Base-by-base conservation (phyloP, 1,140 invertebrate genomes). In the Drosophila mojavensis region DNA sequence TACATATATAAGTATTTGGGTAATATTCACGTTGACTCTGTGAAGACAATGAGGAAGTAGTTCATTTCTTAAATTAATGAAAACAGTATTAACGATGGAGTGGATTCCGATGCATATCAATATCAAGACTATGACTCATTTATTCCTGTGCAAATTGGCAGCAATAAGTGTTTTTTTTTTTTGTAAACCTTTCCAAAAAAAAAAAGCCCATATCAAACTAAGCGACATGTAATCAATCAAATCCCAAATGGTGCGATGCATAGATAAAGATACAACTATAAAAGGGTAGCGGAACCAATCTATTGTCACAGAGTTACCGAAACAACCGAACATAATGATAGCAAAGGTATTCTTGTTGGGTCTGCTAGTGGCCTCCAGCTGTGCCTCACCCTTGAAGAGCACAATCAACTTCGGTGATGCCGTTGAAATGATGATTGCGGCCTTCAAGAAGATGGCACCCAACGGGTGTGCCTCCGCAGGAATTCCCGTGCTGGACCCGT, bases 191-290 rank as follows among this genome's bases (percentile, higher is more conserved):
- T 13, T 33, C 5, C 33, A 39, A 17, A 13, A 39, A 17, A 30
- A 13, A 6, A 41, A 41, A 41, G 24, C 7, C 17, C 17, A 20
- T 11, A 45, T 5, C 5, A 33, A 33, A 33, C 33, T 1, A 33
- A 30, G 6, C 28, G 41, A 59, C 45, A 59, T 30, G 26, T 26
- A 59, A 59, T 59, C 41, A 59, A 59, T 59, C 56, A 59, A 47
- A 59, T 59, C 41, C 56, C n/a, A 10, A 45, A 13, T 43, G n/a
- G 20, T 7, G 10, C 13, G 20, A 17, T 28, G 47, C 4, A 28
- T 17, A 26, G 56, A 59, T 59, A 59, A 59, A 45, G 11, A 59
- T 11, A 28, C n/a, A 45, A 6, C 41, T 47, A 59, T 59, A 59
- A 45, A 47, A 59, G 15, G 41, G 24, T 26, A 28, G 41, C 17